Conservation (phyloP, 2,113 vertebrate species). For the Cranoglanis bouderius region DNA sequence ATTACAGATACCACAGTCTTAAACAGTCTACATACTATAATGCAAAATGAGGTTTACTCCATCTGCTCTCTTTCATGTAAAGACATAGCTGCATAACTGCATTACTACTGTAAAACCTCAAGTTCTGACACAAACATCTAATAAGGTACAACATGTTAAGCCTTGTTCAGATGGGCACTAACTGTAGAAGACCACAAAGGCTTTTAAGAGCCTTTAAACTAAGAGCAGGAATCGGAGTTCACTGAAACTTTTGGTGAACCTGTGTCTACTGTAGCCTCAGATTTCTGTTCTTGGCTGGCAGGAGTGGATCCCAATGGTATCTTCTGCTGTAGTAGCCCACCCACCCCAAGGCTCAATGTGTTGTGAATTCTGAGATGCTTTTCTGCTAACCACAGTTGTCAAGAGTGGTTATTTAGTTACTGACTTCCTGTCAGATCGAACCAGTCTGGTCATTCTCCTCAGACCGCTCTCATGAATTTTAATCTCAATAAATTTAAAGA, state of each 20-base stretch:
- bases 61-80: background rate
- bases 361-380: background rate
- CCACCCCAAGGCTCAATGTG: background rate
- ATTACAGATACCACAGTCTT: background rate
- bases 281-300: background rate
- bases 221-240: background rate
- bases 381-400: background rate
- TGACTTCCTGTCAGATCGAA: background rate
- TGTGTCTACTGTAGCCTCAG: background rate
- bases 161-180: background rate
- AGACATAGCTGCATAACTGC: background rate
- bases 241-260: background rate
- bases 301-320: background rate
- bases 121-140: background rate
- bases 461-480: background rate
- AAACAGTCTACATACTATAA: background rate
- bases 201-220: too few species aligned
- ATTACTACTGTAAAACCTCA: slow-evolving; percentile 2
- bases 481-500: background rate
- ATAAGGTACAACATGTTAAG: background rate
- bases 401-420: background rate
- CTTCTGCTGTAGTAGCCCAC: background rate
- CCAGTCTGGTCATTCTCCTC: background rate
- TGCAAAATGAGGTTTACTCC: background rate
- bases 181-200: background rate